Conservation (phyloP, 2,797 vertebrate genomes). For the Kryptolebias ocellatus region DNA sequence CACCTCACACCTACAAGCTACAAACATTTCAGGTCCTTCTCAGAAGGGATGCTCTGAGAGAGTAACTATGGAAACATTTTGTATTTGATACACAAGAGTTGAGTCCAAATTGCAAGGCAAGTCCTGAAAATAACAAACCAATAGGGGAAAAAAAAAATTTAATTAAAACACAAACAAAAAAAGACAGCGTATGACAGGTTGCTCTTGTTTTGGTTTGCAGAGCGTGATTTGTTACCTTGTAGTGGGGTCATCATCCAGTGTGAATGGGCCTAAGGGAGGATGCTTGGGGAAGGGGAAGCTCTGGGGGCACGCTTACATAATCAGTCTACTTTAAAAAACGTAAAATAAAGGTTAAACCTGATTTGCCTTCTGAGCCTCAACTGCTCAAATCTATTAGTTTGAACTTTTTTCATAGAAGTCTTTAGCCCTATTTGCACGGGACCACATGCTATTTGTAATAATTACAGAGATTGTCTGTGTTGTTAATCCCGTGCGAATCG, state of each 20-base stretch:
- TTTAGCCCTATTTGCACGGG: no score
- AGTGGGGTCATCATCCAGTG: no score
- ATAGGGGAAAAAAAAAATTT: neutral
- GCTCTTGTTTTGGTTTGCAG: no score
- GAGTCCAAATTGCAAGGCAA: constrained; percentile 40
- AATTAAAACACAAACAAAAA: constrained; percentile 15
- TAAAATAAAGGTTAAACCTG: neutral
- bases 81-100: constrained; percentile 62
- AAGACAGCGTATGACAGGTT: no score
- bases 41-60: constrained; percentile 52
- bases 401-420: no score
- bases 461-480: no score
- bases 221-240: no score
- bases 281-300: neutral
- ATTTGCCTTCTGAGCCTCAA: neutral
- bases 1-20: constrained; percentile 7
- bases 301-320: constrained; percentile 11
- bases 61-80: constrained; percentile 53
- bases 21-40: constrained; percentile 41
- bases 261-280: neutral
- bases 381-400: no score
- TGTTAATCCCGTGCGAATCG: no score
- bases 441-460: no score
- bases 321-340: neutral
- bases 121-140: constrained; percentile 10